phyloP scores from a whole-genome alignment of 92 coral and sea anemone genomes.

The Porites evermanni region DNA sequence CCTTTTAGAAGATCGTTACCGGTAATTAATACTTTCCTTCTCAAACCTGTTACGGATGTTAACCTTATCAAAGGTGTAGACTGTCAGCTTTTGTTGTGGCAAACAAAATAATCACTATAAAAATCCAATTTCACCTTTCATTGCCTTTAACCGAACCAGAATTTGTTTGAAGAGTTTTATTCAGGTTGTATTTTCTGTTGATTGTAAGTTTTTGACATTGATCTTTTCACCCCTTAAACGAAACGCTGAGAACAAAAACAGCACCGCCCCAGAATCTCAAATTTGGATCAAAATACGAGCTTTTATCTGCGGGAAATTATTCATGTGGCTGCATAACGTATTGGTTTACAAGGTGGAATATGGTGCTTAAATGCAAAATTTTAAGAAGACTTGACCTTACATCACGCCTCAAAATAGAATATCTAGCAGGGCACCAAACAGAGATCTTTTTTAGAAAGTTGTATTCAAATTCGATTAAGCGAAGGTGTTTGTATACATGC shows the following conservation, averaged over 20 bases:
- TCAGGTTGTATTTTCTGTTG: too few species aligned
- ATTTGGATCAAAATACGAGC: not conserved
- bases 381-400: not conserved
- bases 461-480: not conserved
- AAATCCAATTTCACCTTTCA: slow-evolving; percentile 2
- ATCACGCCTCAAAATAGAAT: not conserved
- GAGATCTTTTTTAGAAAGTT: not conserved
- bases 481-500: not conserved
- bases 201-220: too few species aligned
- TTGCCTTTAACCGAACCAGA: not conserved
- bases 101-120: not conserved
- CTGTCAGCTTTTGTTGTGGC: not conserved
- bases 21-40: not conserved
- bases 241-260: not conserved
- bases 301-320: not conserved
- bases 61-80: not conserved
- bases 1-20: too few species aligned
- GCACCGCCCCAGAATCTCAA: not conserved
- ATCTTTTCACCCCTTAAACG: too few species aligned
- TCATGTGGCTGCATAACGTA: not conserved
- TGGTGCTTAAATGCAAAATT: not conserved
- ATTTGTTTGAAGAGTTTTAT: not conserved
- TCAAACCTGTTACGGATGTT: not conserved
- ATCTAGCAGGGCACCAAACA: not conserved
- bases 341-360: not conserved